Base-by-base conservation (phyloP, 2,888 invertebrate species). In the Phengaris alcon region DNA sequence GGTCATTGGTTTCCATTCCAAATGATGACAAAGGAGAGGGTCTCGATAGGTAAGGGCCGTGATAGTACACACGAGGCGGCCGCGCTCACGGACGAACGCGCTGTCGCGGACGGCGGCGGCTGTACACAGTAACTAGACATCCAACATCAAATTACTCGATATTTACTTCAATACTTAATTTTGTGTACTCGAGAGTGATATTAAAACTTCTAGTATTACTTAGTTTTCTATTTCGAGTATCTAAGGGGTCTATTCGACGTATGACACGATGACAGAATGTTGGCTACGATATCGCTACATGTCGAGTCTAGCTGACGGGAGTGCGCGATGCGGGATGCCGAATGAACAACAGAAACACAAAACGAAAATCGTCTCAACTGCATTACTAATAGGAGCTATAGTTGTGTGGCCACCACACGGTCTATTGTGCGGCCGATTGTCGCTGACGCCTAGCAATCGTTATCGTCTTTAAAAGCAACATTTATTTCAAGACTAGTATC, bases 281-380 rank as follows among this genome's bases (percentile, higher is more conserved):
- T n/a, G n/a, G 46, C 48, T 69, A 69, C 46, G 72, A 72, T 54
- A 12, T 52, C 54, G 54, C 52, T 48, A 69, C 69, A 48, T 48
- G 46, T 48, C 48, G 69, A 69, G 69, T 72, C 54, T 54, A 72
- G 35, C 72, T 72, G 72, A 13, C 48, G n/a, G 13, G 54, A 35
- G 72, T 72, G 72, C 72, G 72, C 22, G 72, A 72, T 69, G 69
- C 69, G 46, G 69, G 46, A 69, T 72, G 72, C 54, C 72, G 54
- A 35, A 72, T 72, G 54, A 72, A 22, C 35, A 22, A 72, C 22
- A 54, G 35, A 72, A 54, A 72, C 72, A 52, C 35, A 35, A 22
- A 72, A 52, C 51, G 70, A 48, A 72, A 54, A 72, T 35, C 46
- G 48, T n/a, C 15, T 72, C 52, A 12, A 72, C 22, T 51, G 54